Evolutionary conservation across 1,140 invertebrate species (phyloP).

Genomic region (Notospermus geniculatus): DNA sequence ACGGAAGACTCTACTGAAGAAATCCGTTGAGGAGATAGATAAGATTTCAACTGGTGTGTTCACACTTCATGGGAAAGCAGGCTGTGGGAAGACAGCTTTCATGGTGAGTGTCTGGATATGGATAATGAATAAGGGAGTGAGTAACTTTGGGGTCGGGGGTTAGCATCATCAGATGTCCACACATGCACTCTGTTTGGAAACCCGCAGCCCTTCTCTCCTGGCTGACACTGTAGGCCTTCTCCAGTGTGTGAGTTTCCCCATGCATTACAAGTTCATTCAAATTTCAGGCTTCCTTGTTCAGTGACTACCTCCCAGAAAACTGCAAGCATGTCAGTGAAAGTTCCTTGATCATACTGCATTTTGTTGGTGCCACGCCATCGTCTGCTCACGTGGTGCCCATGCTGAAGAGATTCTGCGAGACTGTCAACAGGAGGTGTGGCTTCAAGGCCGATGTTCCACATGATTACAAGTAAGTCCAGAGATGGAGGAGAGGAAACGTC

Average conservation of each 20-base stretch:
- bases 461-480: slow-evolving; percentile 51
- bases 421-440: slow-evolving; percentile 39
- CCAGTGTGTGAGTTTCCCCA: no score
- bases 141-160: no score
- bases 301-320: no score
- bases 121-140: no score
- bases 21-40: slow-evolving; percentile 38
- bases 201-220: no score
- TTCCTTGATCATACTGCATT: slow-evolving; percentile 34
- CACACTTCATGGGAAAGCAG: slow-evolving; percentile 47
- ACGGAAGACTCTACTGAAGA: slow-evolving; percentile 39
- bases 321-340: no score
- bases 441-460: slow-evolving; percentile 35
- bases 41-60: slow-evolving; percentile 37
- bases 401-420: slow-evolving; percentile 38
- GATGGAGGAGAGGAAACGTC: no score
- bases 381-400: slow-evolving; percentile 46
- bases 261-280: no score
- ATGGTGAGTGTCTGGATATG: slow-evolving; percentile 35
- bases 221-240: no score
- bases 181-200: no score
- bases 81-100: slow-evolving; percentile 54
- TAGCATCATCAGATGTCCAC: no score
- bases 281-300: no score
- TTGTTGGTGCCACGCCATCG: slow-evolving; percentile 47